A percentile compares a stretch with the other conserved stretches of the same genome.
These are phyloP conservation scores for Tylochromis polylepis DNA, from an alignment of 2,113 vertebrate species.

Conservation along the genomic window DNA sequence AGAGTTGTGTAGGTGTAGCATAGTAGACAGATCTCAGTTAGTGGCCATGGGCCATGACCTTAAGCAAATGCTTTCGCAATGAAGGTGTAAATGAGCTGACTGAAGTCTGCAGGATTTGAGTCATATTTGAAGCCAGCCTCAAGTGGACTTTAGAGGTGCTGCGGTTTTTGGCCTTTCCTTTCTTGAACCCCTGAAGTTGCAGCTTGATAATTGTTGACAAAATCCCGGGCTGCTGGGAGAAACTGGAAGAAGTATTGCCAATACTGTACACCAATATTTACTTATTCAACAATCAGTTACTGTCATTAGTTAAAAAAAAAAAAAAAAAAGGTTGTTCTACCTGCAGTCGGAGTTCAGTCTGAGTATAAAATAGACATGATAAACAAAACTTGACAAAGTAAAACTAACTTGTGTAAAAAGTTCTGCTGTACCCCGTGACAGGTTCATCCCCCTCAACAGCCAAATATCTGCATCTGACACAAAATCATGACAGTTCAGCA, in stretches of 20 bases:
- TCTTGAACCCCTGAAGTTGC: background rate
- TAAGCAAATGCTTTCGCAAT: background rate
- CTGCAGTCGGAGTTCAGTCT: background rate
- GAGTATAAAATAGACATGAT: background rate
- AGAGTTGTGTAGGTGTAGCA: background rate
- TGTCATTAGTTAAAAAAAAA: background rate
- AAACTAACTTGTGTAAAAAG: background rate
- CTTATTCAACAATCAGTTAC: background rate
- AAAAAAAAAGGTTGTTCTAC: background rate
- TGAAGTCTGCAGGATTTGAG: background rate
- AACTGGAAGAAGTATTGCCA: background rate
- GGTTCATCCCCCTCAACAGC: background rate
- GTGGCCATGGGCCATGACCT: background rate
- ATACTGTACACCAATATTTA: background rate
- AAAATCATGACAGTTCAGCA: background rate
- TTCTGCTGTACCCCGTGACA: background rate
- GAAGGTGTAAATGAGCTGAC: background rate
- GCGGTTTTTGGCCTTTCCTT: background rate
- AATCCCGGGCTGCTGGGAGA: background rate
- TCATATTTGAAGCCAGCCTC: background rate
- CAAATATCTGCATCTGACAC: constrained; percentile 13
- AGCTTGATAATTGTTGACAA: background rate
- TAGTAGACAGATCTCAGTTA: background rate
- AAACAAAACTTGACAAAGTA: background rate
- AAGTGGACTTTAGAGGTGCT: background rate